Evolutionary conservation across 30 jellyfish, hydroid and myxozoan species (phyloP).

Genomic region (Cassiopea xamachana): DNA sequence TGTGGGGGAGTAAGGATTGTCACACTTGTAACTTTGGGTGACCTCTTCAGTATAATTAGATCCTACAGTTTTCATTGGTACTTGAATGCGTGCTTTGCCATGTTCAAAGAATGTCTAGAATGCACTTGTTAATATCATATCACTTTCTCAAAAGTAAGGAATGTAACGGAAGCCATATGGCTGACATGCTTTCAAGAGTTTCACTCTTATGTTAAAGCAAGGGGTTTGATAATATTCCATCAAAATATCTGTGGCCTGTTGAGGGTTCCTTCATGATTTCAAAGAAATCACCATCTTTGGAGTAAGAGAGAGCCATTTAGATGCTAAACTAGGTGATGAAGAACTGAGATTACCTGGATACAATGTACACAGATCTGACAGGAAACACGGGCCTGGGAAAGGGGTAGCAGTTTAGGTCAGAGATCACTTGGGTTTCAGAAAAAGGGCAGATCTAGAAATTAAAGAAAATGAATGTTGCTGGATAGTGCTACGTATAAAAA

Average conservation of each 20-base stretch:
- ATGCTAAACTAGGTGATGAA: conserved; percentile 18
- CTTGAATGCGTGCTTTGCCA: too few species aligned
- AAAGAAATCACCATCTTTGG: conserved; percentile 45
- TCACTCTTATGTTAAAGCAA: conserved; percentile 57
- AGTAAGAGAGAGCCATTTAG: conserved; percentile 59
- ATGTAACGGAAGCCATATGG: too few species aligned
- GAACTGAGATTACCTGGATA: conserved; percentile 66
- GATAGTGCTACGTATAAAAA: conserved; percentile 24
- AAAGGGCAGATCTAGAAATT: conserved; percentile 63
- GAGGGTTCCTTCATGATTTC: conserved; percentile 49
- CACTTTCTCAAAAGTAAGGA: too few species aligned
- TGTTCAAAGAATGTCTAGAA: too few species aligned
- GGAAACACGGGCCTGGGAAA: conserved; percentile 68
- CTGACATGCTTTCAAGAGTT: conserved; percentile 33
- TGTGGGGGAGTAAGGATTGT: too few species aligned
- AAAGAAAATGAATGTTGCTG: conserved; percentile 52
- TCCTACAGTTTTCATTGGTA: too few species aligned
- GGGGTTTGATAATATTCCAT: conserved; percentile 56
- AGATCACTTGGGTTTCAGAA: conserved; percentile 42
- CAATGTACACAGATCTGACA: conserved; percentile 51
- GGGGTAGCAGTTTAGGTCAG: conserved; percentile 71
- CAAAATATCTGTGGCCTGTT: conserved; percentile 63
- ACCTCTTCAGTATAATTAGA: too few species aligned
- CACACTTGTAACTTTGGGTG: too few species aligned
- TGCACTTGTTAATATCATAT: too few species aligned